Percentiles rank a stretch among this genome's conserved stretches.
Evolutionary conservation across 2,888 invertebrate species (phyloP).

Genomic region (Synergus itoensis): DNA sequence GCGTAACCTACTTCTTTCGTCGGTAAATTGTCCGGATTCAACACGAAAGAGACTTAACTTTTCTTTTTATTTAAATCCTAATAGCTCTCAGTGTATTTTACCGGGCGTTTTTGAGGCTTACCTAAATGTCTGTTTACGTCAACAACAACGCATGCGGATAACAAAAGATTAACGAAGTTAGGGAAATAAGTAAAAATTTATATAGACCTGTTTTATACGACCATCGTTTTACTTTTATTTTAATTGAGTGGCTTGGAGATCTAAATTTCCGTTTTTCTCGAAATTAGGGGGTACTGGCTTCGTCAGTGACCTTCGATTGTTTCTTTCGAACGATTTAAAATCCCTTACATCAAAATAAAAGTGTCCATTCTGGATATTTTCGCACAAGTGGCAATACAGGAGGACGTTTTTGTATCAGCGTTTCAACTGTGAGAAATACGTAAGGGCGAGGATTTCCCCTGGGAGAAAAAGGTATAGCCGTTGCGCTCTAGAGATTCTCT

Average conservation of each 20-base stretch:
- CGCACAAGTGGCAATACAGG: conserved; percentile 3
- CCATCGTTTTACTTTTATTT: too few relatives aligned
- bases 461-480: conserved; percentile 66
- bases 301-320: too few relatives aligned
- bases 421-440: conserved; percentile 40
- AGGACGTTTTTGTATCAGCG: conserved; percentile 18
- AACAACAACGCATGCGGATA: neutral
- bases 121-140: neutral
- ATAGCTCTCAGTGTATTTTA: neutral
- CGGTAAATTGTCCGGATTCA: neutral
- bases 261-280: too few relatives aligned
- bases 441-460: conserved; percentile 56
- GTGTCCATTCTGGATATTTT: conserved; percentile 4
- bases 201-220: too few relatives aligned
- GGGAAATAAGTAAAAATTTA: neutral
- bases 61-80: neutral
- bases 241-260: too few relatives aligned
- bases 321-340: too few relatives aligned
- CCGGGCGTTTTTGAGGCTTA: neutral
- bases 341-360: neutral
- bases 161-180: conserved; percentile 13
- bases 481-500: conserved; percentile 68
- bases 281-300: too few relatives aligned
- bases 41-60: neutral
- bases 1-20: conserved; percentile 4